These are phyloP conservation scores for Acanthurus tractus DNA, from an alignment of 2,797 vertebrate genomes.

Conservation along the genomic window DNA sequence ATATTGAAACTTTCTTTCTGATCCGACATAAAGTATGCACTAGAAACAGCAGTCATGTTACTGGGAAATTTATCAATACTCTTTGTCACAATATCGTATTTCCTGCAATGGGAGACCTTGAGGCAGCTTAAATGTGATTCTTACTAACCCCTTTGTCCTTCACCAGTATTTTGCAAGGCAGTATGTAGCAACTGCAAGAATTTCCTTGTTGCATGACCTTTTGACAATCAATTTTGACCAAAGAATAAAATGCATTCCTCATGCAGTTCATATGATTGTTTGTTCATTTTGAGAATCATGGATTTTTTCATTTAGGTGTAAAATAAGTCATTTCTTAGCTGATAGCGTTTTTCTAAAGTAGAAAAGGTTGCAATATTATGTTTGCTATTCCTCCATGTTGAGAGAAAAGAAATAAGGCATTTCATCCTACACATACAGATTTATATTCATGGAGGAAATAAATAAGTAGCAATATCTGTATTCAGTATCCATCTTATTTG, in stretches of 20 bases:
- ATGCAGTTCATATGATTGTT: conserved; percentile 39
- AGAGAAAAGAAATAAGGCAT: not conserved
- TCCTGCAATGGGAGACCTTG: conserved; percentile 55
- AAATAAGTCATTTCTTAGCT: not conserved
- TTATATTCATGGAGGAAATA: not conserved
- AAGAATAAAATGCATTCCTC: conserved; percentile 79
- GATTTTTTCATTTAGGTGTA: conserved; percentile 19
- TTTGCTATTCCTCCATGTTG: not conserved
- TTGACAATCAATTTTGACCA: conserved; percentile 76
- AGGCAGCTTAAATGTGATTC: conserved; percentile 76
- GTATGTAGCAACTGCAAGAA: conserved; percentile 59
- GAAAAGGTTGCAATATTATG: not conserved
- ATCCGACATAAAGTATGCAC: conserved; percentile 39
- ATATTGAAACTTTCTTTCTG: conserved; percentile 25
- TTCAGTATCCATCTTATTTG: conserved; percentile 30
- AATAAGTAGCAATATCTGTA: conserved; percentile 11
- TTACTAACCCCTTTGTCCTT: conserved; percentile 47
- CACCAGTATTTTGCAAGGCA: conserved; percentile 51
- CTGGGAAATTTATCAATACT: conserved; percentile 17
- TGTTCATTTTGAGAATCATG: conserved; percentile 40
- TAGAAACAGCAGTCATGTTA: conserved; percentile 32
- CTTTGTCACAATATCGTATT: conserved; percentile 47
- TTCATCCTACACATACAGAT: conserved; percentile 9
- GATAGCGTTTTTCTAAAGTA: no score
- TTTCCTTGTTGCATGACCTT: conserved; percentile 77